Evolutionary conservation across 30 jellyfish, hydroid and myxozoan species (phyloP), one percentile per base, ranked within the genome.

Genomic region (Haliclystus octoradiatus): DNA sequence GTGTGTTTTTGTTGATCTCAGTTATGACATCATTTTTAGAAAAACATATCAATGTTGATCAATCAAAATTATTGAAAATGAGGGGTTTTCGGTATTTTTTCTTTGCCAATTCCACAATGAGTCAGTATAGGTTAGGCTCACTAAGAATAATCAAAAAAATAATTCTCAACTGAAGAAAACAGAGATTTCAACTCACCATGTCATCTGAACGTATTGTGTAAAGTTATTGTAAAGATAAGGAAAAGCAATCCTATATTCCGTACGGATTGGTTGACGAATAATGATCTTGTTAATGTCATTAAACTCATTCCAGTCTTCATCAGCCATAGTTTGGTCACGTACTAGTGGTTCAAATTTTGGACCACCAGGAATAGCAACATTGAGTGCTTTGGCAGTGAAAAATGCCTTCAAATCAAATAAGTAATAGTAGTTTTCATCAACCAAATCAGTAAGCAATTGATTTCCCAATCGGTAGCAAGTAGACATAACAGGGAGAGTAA

Each of bases 281-380:
- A 91, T 91, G 62, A 91, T 91, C 60, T 91, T 91, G 79, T 91
- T 91, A 63, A 91, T 81, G 79, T 91, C 99, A 74, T 91, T 91
- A 63, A 91, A 91, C 31, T 91, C 99, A 75, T 91, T 91, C 99
- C 99, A 91, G 46, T 91, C 99, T 35, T 91, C 99, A 69, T 91
- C 99, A 49, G 70, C 33, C 13, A 78, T 79, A n/a, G 94, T 75
- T 31, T 71, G 88, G 35, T 91, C 99, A 1, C 89, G 83, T 7
- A 91, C 99, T 19, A 91, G 74, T 24, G 99, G 99, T 78, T 91
- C 99, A 78, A 91, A 91, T 61, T 91, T 91, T 13, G 99, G 99
- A n/a, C 99, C 99, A 13, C 99, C 99, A 22, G 99, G 99, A 32
- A 91, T 91, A 19, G 99, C 99, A 46, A 91, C 67, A 68, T 83